These are phyloP conservation scores for Pipistrellus pygmaeus DNA, from an alignment of 2,797 vertebrate species.

Conservation along the genomic window DNA sequence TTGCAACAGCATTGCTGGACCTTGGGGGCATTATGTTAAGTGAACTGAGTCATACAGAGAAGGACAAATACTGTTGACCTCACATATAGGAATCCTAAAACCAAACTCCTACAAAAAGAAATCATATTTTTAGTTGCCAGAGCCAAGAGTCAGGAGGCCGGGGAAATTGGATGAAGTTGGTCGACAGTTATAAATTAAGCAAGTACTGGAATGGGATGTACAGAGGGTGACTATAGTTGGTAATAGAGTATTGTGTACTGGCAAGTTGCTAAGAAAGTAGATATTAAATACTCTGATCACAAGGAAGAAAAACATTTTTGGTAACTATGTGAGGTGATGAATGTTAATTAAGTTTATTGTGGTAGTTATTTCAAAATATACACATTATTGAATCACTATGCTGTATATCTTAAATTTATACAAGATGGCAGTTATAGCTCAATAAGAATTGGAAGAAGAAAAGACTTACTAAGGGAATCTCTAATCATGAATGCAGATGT, in stretches of 20 bases:
- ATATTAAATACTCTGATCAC: not conserved
- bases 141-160: not conserved
- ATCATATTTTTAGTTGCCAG: not conserved
- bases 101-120: not conserved
- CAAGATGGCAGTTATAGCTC: not conserved
- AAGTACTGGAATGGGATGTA: not conserved
- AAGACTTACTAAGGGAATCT: not conserved
- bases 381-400: not conserved
- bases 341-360: not conserved
- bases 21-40: not conserved
- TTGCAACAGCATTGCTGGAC: not conserved
- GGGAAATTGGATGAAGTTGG: not conserved
- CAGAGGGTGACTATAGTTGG: not conserved
- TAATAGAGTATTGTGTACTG: not conserved
- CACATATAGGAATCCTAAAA: not conserved
- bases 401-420: not conserved
- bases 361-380: not conserved
- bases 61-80: not conserved
- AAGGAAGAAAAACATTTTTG: not conserved
- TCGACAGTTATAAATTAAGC: not conserved
- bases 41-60: not conserved
- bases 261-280: not conserved
- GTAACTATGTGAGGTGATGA: not conserved
- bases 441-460: not conserved
- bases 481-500: not conserved